Evolutionary conservation across 2,797 vertebrate genomes (phyloP).

Genomic region (Gymnodraco acuticeps): DNA sequence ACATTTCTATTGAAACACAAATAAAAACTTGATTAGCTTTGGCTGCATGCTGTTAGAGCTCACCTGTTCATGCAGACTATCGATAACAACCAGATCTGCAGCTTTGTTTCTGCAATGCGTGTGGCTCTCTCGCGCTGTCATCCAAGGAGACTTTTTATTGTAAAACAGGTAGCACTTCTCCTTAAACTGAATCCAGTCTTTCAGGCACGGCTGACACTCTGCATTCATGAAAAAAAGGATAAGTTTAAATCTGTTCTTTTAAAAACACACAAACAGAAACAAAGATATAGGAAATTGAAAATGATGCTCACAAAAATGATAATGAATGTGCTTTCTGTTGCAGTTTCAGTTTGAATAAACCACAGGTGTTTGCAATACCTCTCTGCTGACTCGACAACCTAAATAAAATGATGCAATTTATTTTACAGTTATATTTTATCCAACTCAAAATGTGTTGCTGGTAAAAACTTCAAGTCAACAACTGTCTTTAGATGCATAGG

Average conservation of each 20-base stretch:
- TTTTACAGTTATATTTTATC: background rate
- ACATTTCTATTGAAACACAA: background rate
- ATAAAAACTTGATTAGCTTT: background rate
- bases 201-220: constrained; percentile 62
- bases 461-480: background rate
- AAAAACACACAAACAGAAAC: background rate
- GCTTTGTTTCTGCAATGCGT: fast-evolving
- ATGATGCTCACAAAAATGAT: too few species aligned
- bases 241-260: background rate
- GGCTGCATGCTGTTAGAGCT: background rate
- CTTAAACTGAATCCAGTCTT: constrained; percentile 61
- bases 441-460: background rate
- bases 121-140: fast-evolving
- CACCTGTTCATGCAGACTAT: constrained; percentile 69
- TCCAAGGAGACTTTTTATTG: fast-evolving
- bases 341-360: too few species aligned
- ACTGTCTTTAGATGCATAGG: background rate
- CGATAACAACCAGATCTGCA: constrained; percentile 62
- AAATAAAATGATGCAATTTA: too few species aligned
- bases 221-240: background rate
- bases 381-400: too few species aligned
- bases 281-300: background rate
- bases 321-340: too few species aligned
- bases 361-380: too few species aligned
- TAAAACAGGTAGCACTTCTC: constrained; percentile 73